Evolutionary conservation across 1,140 invertebrate genomes (phyloP), one percentile per base, ranked within the genome.

Genomic region (Drosophila ambigua): DNA sequence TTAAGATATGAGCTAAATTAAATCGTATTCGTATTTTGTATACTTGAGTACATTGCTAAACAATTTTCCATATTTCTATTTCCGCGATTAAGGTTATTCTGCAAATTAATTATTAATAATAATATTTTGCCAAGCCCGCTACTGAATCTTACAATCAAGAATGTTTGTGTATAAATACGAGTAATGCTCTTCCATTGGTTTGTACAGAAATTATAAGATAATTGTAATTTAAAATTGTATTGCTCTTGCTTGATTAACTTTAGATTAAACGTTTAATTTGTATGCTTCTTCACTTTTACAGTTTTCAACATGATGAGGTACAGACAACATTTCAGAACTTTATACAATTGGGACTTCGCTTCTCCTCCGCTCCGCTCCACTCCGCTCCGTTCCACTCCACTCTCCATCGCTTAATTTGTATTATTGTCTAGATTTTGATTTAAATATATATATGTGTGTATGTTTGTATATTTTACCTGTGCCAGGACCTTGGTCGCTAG

Each of bases 221-320:
- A 43, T 59, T 79, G 35, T 79, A 87, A 78, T 87, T 88, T 79
- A 69, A 58, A 82, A 87, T 88, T 88, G 50, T 88, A 87, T 87
- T 87, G 79, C 75, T 82, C 50, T 72, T 49, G 55, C 45, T 63
- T 64, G 54, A 59, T 68, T 49, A 59, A 55, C 46, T 48, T 58
- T 78, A 48, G 8, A n/a, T 62, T 46, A 66, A 57, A 66, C 59
- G 54, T 63, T 50, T 58, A 50, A 58, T 79, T 73, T 73, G 66
- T 73, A 72, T 72, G 68, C 59, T 69, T 68, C 71, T 59, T 68
- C 71, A 68, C 55, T 52, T 45, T 66, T 72, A 55, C 35, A 76
- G 62, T 87, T 82, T 87, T 82, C 74, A 87, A 81, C 83, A 75
- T 64, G 48, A 88, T 88, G 83, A 88, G 83, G 83, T 88, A 88